These are phyloP conservation scores for Triplophysa dalaica DNA, from an alignment of 2,113 vertebrate species.

Conservation along the genomic window DNA sequence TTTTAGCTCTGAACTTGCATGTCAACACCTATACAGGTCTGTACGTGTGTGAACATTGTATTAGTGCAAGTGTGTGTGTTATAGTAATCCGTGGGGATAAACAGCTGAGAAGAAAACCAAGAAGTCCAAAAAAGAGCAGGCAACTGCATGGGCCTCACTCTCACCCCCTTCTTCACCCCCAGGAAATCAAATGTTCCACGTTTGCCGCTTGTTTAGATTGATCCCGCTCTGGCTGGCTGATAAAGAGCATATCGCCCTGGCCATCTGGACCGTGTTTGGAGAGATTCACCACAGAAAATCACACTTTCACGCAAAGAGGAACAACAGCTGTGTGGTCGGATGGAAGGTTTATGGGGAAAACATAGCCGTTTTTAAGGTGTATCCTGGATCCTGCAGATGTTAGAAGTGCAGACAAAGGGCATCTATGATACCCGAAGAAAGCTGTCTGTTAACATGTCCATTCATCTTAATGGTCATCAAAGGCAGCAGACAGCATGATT, in stretches of 20 bases:
- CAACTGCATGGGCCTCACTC: conserved; percentile 44
- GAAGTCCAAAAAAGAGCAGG: conserved; percentile 52
- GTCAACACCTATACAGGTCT: conserved; percentile 73
- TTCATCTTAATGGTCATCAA: too few relatives aligned
- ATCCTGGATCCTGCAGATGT: neutral
- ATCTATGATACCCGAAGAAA: neutral
- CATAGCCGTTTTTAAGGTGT: conserved; percentile 21
- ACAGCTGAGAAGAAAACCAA: conserved; percentile 62
- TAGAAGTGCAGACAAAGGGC: neutral
- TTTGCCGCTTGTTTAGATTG: conserved; percentile 64
- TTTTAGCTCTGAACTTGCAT: conserved; percentile 55
- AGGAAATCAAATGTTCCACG: conserved; percentile 56
- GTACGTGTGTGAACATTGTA: conserved; percentile 63
- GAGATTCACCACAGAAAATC: conserved; percentile 54
- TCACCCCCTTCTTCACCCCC: conserved; percentile 34
- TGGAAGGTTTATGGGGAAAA: conserved; percentile 28
- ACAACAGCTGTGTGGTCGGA: conserved; percentile 49
- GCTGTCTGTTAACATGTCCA: too few relatives aligned
- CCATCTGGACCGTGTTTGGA: conserved; percentile 69
- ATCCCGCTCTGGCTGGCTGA: conserved; percentile 62
- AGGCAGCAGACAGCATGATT: too few relatives aligned
- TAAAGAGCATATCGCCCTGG: conserved; percentile 64
- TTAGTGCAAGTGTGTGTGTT: conserved; percentile 50
- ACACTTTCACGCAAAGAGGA: conserved; percentile 44
- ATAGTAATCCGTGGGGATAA: conserved; percentile 62